A percentile compares a stretch with the other conserved stretches of the same genome.
Evolutionary conservation across 2,888 invertebrate species (phyloP).

Genomic region (Eurois occulta): DNA sequence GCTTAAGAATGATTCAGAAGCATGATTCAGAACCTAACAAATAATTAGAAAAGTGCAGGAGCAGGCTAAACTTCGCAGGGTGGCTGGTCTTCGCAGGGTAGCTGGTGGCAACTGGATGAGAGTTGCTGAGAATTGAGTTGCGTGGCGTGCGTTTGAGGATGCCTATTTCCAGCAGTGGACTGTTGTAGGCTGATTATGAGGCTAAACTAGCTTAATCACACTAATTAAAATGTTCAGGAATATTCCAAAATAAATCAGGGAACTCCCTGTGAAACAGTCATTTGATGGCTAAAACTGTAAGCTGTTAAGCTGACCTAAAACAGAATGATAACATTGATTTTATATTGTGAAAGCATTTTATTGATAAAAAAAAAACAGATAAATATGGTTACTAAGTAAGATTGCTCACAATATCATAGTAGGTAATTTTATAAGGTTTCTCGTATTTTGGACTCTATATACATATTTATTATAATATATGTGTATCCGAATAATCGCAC

Average conservation of each 20-base stretch:
- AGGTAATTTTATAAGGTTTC: neutral
- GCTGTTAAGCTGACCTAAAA: no score
- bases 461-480: neutral
- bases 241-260: neutral
- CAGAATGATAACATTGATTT: neutral
- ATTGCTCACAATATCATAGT: neutral
- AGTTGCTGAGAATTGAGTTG: no score
- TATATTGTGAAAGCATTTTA: neutral
- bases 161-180: no score
- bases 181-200: no score
- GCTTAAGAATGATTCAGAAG: no score
- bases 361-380: neutral
- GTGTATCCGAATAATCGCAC: no score
- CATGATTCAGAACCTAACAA: no score
- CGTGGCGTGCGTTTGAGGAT: no score
- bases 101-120: no score
- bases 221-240: neutral
- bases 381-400: neutral
- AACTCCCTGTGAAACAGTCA: neutral
- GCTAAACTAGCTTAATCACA: neutral
- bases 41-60: neutral
- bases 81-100: no score
- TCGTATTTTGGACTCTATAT: neutral
- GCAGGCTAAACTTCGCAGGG: neutral
- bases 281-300: neutral